Percentiles rank a stretch among this genome's conserved stretches.
Evolutionary conservation across 2,888 invertebrate species (phyloP).

Genomic region (Trimorus sp.): DNA sequence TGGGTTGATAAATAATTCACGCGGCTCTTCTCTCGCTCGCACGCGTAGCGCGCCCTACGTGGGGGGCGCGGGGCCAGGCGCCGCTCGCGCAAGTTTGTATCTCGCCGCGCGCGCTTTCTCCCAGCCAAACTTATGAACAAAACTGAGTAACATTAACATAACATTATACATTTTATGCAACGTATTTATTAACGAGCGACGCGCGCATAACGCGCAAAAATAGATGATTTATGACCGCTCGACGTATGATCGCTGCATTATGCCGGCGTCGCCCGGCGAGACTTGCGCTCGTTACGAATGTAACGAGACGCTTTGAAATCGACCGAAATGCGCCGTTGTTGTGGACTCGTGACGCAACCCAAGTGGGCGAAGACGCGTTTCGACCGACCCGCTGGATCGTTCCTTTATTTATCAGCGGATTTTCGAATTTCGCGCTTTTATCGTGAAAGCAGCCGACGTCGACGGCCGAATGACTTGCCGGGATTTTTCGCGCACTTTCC

Average conservation of each 20-base stretch:
- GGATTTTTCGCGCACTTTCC: no score
- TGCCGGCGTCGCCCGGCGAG: constrained; percentile 21
- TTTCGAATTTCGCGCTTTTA: no score
- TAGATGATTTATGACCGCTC: constrained; percentile 49
- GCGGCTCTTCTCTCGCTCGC: constrained; percentile 71
- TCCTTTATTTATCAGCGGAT: no score
- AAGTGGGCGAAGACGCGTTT: no score
- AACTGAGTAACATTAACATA: constrained; percentile 75
- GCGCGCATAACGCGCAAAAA: constrained; percentile 32
- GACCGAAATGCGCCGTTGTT: no score
- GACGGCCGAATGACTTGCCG: no score
- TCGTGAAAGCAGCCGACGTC: no score
- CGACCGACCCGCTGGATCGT: no score
- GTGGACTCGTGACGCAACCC: no score
- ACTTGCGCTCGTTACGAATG: constrained; percentile 19
- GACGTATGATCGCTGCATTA: constrained; percentile 34
- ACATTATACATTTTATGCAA: constrained; percentile 72
- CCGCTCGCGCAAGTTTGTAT: constrained; percentile 62
- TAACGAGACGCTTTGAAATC: constrained; percentile 19
- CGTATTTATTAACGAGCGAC: constrained; percentile 69
- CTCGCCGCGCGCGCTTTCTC: constrained; percentile 65
- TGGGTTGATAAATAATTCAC: constrained; percentile 80
- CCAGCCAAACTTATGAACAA: constrained; percentile 72
- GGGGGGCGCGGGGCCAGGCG: not conserved
- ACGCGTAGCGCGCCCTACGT: constrained; percentile 28